Evolutionary conservation across 2,888 invertebrate species (phyloP), one percentile per base, ranked within the genome.

Genomic region (Cheilosia impressa): DNA sequence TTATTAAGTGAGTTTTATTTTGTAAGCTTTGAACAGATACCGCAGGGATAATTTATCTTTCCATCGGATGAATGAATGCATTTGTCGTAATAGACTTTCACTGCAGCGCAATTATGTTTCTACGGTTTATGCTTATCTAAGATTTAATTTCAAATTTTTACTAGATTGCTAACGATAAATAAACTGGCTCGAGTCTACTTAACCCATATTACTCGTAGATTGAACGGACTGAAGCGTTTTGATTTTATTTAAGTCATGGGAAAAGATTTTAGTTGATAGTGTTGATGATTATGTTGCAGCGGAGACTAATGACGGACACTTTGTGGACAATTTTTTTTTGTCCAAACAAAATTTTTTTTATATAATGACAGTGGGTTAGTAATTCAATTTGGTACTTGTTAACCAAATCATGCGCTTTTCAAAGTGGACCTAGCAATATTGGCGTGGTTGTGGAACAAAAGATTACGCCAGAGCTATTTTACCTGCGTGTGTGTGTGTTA

Each of bases 11-110:
- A 72, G 65, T 38, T 65, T 68, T 38, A 55, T 55, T 55, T 68
- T 50, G 80, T 62, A 75, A 68, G 27, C 62, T 80, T 63, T 75
- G 60, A 73, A 79, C 72, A 31, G 47, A 75, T 57, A 63, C 75
- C 63, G 55, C 68, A 47, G 75, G 60, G 31, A 57, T 81, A 75
- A 75, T 81, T 75, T 24, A 15, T 62, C 75, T 75, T 69, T 57
- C 62, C 58, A 69, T 63, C 31, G 47, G 75, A 50, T 62, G 69
- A 45, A 73, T 75, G 57, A 58, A 73, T 75, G 63, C 75, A 55
- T 63, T 69, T 75, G 68, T 75, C 68, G 50, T 69, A 75, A 72
- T 57, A 63, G 62, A 80, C 80, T 81, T 75, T 81, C 80, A 63
- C 80, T 75, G 63, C 69, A 50, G 55, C 41, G 50, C 43, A 63